Conservation (phyloP, 2,113 vertebrate species). For the Castor canadensis region DNA sequence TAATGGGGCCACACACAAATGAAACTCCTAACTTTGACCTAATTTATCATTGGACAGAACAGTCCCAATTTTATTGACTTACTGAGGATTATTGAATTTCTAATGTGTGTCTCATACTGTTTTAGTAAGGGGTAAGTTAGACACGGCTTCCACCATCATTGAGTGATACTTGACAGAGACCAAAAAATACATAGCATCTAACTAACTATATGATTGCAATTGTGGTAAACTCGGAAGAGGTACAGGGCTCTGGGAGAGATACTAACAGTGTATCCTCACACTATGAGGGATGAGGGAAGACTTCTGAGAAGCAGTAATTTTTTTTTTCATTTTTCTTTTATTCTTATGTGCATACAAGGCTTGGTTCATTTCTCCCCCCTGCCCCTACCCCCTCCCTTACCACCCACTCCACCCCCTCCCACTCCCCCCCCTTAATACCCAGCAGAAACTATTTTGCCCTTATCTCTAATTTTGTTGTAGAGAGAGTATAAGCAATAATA, state of each 20-base stretch:
- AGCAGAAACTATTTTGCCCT: no score
- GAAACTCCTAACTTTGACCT: not conserved
- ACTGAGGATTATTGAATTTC: not conserved
- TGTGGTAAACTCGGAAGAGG: not conserved
- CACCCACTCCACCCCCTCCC: no score
- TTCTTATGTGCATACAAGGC: no score
- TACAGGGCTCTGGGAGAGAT: not conserved
- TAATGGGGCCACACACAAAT: not conserved
- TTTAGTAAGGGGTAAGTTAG: slow-evolving; percentile 1
- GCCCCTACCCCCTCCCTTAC: no score
- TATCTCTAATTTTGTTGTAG: no score
- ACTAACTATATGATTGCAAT: not conserved
- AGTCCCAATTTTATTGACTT: not conserved
- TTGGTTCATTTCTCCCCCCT: no score
- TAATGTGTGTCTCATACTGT: not conserved
- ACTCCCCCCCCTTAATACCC: no score
- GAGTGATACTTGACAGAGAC: not conserved
- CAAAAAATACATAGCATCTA: no score
- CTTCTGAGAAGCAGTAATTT: not conserved
- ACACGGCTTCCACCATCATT: not conserved
- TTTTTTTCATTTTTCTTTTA: no score
- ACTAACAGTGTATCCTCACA: not conserved
- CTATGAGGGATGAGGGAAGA: not conserved
- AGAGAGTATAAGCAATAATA: no score
- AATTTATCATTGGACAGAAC: not conserved